phyloP scores from a whole-genome alignment of 2,888 invertebrate genomes.

The Caradrina kadenii region DNA sequence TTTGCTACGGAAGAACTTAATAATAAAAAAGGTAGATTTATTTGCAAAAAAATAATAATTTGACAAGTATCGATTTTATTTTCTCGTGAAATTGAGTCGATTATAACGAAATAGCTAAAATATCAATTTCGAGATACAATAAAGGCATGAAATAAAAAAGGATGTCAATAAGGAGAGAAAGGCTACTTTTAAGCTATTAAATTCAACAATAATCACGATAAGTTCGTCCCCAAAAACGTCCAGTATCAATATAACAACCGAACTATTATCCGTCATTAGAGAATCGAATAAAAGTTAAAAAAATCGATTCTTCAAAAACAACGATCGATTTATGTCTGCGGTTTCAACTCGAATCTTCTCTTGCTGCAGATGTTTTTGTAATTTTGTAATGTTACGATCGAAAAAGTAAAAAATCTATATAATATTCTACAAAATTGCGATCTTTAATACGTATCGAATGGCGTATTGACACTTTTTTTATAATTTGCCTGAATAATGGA shows the following conservation, averaged over 20 bases:
- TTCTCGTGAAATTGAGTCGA: background rate
- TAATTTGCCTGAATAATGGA: conserved; percentile 38
- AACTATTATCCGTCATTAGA: conserved; percentile 76
- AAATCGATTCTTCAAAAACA: conserved; percentile 77
- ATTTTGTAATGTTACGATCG: conserved; percentile 55
- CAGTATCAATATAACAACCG: conserved; percentile 64
- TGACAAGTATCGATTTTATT: background rate
- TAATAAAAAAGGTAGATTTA: background rate
- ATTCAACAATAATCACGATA: conserved; percentile 62
- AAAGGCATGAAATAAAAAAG: conserved; percentile 38
- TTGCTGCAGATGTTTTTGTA: conserved; percentile 72
- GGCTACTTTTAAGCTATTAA: conserved; percentile 60
- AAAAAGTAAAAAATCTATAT: conserved; percentile 42
- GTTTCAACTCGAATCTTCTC: conserved; percentile 72
- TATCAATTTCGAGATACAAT: conserved; percentile 28
- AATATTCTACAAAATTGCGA: conserved; percentile 46
- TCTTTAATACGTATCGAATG: conserved; percentile 38
- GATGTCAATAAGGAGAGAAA: conserved; percentile 27
- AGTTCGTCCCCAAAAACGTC: conserved; percentile 65
- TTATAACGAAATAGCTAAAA: conserved; percentile 3
- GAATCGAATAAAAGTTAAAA: conserved; percentile 75
- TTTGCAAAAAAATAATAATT: background rate
- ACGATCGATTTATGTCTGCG: conserved; percentile 78
- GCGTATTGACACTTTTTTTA: conserved; percentile 46
- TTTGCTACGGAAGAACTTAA: background rate